Evolutionary conservation across 1,140 invertebrate species (phyloP).

Genomic region (Neodiprion pinetum): DNA sequence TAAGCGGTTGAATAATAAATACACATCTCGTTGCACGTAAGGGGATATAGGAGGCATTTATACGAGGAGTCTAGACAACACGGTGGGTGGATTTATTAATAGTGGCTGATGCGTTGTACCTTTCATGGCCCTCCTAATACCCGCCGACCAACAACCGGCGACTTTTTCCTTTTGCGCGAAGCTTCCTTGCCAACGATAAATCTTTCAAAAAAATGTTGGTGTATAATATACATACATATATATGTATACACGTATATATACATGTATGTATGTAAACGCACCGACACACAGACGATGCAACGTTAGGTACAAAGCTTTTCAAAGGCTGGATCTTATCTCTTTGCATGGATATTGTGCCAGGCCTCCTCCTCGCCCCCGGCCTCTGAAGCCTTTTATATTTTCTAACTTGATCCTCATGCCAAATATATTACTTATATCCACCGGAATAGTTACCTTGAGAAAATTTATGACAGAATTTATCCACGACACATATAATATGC

Average conservation of each 20-base stretch:
- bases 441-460: neutral
- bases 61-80: neutral
- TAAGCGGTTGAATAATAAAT: neutral
- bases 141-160: neutral
- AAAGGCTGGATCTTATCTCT: conserved; percentile 18
- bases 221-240: too few species aligned
- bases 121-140: neutral
- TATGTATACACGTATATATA: too few species aligned
- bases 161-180: neutral
- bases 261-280: too few species aligned
- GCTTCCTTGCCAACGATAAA: conserved; percentile 34
- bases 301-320: conserved; percentile 1
- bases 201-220: conserved; percentile 29
- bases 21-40: neutral
- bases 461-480: neutral
- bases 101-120: neutral
- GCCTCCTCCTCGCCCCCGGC: neutral
- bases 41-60: neutral
- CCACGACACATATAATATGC: neutral
- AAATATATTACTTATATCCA: conserved; percentile 9
- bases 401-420: neutral
- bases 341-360: neutral
- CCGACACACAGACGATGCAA: neutral
- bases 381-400: conserved; percentile 6
- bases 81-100: neutral